A percentile compares a stretch with the other conserved stretches of the same genome.
phyloP scores from a whole-genome alignment of 2,113 vertebrate genomes.

The Chloropsis hardwickii region DNA sequence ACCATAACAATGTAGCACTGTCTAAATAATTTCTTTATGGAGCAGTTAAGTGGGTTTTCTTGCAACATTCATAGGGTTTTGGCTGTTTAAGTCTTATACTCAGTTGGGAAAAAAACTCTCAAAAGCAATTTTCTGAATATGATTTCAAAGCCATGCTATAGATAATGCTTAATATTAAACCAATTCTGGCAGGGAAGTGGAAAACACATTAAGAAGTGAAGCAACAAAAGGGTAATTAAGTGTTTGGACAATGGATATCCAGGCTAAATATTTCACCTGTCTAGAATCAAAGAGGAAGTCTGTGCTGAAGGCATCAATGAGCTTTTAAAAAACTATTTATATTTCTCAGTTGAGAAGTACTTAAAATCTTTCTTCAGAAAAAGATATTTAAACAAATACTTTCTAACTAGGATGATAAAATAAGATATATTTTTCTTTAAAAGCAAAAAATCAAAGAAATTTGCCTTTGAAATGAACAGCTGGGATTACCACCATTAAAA shows the following conservation, averaged over 20 bases:
- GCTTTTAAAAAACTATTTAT: not conserved
- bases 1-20: not conserved
- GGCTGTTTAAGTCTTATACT: not conserved
- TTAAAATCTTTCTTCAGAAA: not conserved
- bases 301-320: not conserved
- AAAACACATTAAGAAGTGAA: not conserved
- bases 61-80: not conserved
- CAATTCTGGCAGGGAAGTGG: not conserved
- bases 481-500: not conserved
- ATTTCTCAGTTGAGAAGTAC: not conserved
- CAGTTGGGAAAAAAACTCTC: not conserved
- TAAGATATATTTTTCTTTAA: not conserved
- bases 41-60: not conserved
- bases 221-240: not conserved
- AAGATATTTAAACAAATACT: not conserved
- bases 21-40: not conserved
- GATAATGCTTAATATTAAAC: not conserved
- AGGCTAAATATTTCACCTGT: not conserved
- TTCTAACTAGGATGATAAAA: not conserved
- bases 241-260: not conserved
- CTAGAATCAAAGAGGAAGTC: not conserved
- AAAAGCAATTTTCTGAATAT: not conserved
- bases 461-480: not conserved
- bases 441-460: not conserved
- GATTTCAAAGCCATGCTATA: not conserved